phyloP scores from a whole-genome alignment of 2,888 invertebrate genomes.

The Tachystola acroxantha region DNA sequence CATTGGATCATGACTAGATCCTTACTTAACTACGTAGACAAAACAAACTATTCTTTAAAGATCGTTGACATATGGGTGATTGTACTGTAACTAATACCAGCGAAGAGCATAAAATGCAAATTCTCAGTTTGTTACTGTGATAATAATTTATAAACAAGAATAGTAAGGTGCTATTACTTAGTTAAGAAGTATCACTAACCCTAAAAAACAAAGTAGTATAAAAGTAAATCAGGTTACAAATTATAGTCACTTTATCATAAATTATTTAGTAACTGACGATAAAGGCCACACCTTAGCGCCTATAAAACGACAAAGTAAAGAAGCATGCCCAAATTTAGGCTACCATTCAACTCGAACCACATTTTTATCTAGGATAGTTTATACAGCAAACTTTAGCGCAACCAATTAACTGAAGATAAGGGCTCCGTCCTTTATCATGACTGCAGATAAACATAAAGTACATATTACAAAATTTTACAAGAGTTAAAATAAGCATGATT shows the following conservation, averaged over 20 bases:
- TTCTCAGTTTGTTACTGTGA: too few relatives aligned
- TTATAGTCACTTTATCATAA: conserved; percentile 11
- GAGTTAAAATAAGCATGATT: conserved; percentile 41
- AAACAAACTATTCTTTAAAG: too few relatives aligned
- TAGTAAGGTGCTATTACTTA: not conserved
- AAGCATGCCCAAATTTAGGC: conserved; percentile 13
- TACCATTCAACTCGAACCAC: conserved; percentile 9
- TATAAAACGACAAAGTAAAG: conserved; percentile 32
- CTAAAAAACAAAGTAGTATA: not conserved
- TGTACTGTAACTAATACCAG: too few relatives aligned
- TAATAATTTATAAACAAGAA: not conserved
- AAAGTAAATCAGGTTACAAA: conserved; percentile 16
- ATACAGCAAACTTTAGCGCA: conserved; percentile 29
- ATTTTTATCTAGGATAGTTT: conserved; percentile 29
- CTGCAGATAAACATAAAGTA: conserved; percentile 42
- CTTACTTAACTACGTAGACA: too few relatives aligned
- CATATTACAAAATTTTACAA: conserved; percentile 33
- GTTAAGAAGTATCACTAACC: not conserved
- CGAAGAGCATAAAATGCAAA: too few relatives aligned
- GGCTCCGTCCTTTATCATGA: conserved; percentile 45
- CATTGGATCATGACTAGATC: too few relatives aligned
- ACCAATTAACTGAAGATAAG: conserved; percentile 62
- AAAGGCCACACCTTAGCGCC: conserved; percentile 51
- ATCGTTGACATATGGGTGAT: too few relatives aligned
- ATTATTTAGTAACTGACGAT: conserved; percentile 32